A percentile compares a stretch with the other conserved stretches of the same genome.
phyloP scores from a whole-genome alignment of 2,797 vertebrate species.

The Chelon auratus region DNA sequence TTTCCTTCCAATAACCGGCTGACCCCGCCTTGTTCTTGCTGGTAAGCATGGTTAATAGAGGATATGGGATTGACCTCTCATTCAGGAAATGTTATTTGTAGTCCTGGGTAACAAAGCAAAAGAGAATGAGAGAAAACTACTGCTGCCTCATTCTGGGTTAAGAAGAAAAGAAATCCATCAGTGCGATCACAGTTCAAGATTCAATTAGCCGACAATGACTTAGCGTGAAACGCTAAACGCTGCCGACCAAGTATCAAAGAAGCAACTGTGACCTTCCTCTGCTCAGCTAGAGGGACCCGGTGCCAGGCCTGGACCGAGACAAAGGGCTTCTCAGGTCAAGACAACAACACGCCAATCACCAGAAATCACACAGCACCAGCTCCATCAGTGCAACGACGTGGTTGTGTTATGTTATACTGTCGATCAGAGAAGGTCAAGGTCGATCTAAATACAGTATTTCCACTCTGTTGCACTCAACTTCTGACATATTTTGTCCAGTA shows the following conservation, averaged over 20 bases:
- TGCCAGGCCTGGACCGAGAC: constrained; percentile 25
- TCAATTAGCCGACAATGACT: not conserved
- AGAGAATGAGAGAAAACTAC: not conserved
- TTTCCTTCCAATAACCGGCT: too few species aligned
- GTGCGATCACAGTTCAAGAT: not conserved
- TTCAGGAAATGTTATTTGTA: not conserved
- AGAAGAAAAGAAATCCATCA: not conserved
- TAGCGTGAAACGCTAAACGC: not conserved
- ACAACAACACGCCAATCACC: not conserved
- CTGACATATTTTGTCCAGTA: too few species aligned
- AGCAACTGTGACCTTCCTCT: constrained; percentile 30
- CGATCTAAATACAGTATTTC: not conserved
- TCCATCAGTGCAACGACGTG: not conserved
- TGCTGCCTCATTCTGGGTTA: not conserved
- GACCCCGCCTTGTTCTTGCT: too few species aligned
- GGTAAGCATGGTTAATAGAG: not conserved
- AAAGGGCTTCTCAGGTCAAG: constrained; percentile 21
- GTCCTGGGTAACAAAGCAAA: not conserved
- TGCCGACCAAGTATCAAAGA: constrained; percentile 13
- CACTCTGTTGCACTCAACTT: not conserved
- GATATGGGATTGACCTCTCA: not conserved
- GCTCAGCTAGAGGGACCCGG: constrained; percentile 24
- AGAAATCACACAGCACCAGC: not conserved
- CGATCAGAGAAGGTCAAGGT: not conserved
- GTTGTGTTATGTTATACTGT: not conserved